These are phyloP conservation scores for Achroia grisella DNA, from an alignment of 1,140 invertebrate species.

Conservation along the genomic window DNA sequence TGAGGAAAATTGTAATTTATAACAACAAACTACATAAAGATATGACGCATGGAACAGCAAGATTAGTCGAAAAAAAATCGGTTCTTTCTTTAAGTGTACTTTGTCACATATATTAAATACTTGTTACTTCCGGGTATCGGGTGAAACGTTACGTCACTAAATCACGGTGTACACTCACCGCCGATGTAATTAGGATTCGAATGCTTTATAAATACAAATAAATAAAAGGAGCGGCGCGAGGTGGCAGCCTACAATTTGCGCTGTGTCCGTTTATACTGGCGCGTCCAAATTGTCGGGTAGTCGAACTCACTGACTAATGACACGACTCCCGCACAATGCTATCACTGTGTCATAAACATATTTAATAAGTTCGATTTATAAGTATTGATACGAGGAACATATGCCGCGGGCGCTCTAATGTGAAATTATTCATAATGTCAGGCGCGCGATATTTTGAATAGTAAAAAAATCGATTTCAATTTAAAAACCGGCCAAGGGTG, in stretches of 20 bases:
- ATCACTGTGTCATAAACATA: slow-evolving; percentile 39
- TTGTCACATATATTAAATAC: too few species aligned
- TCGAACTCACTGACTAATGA: slow-evolving; percentile 63
- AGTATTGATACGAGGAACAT: slow-evolving; percentile 45
- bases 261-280: slow-evolving; percentile 24
- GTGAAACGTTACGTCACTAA: slow-evolving; percentile 3
- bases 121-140: not conserved
- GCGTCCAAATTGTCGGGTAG: slow-evolving; percentile 55
- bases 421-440: too few species aligned
- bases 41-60: too few species aligned
- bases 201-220: slow-evolving; percentile 67
- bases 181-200: slow-evolving; percentile 60
- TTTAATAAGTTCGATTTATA: slow-evolving; percentile 39
- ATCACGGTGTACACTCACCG: slow-evolving; percentile 45
- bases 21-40: too few species aligned
- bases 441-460: too few species aligned
- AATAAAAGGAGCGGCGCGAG: slow-evolving; percentile 57
- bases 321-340: slow-evolving; percentile 31
- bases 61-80: too few species aligned
- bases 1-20: too few species aligned
- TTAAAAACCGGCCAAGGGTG: too few species aligned
- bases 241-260: slow-evolving; percentile 62
- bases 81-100: too few species aligned
- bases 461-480: too few species aligned
- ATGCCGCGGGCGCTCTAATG: slow-evolving; percentile 24